Evolutionary conservation across 2,113 vertebrate species (phyloP), one percentile per base, ranked within the genome.

Genomic region (Panthera leo): DNA sequence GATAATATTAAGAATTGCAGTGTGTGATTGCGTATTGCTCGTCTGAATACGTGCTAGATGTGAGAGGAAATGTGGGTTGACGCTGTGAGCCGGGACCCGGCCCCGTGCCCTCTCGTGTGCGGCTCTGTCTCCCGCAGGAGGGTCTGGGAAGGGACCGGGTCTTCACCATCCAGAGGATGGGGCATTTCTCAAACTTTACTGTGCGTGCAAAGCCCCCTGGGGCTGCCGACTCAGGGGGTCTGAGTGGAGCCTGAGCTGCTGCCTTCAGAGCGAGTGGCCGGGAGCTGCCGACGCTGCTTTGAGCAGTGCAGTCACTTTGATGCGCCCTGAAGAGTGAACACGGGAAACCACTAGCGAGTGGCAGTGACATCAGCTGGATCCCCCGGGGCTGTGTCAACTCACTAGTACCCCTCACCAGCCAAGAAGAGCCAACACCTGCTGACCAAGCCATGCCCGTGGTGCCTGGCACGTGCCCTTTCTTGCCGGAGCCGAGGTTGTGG

Each of bases 1-100:
- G 82, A 89, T 84, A 31, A 76, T 45, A 58, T 91, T 87, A 94
- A 93, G 96, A 91, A 84, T n/a, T 83, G 48, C 87, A 23, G 1
- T 0, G 58, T 45, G 29, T 82, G 63, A 55, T 76, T 92, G 76
- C n/a, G 76, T 9, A 7, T 7, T 14, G 39, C 45, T 83, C 25
- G 10, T 89, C 71, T 67, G 19, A 55, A 71, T 39, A 34, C 0
- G 3, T 65, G 79, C 34, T 25, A 2, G 73, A 58, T 5, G 18
- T 7, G 29, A 15, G 21, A 14, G 82, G 75, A 23, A 9, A 36
- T 2, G 8, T 14, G 55, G 13, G 39, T 1, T 29, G 42, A 42
- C 25, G 36, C 82, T 5, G 23, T 11, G 21, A 34, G 31, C 39
- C 0, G 0, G 68, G 42, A 25, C 25, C 55, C 34, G 8, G 67